Conservation (phyloP, 2,113 vertebrate genomes). For the Tinamus guttatus region DNA sequence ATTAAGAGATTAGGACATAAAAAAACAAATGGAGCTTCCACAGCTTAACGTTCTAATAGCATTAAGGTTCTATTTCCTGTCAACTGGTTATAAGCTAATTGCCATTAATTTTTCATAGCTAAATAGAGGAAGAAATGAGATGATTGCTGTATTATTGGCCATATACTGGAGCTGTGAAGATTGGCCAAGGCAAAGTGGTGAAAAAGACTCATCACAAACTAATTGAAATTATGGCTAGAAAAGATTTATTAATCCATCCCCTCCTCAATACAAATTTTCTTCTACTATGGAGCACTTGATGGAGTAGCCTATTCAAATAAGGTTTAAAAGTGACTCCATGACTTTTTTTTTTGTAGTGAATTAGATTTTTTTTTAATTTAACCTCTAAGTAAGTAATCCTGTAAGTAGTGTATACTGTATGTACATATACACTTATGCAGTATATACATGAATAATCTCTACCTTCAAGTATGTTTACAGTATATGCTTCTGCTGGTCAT, state of each 20-base stretch:
- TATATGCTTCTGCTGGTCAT: neutral
- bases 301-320: neutral
- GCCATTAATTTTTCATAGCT: slow-evolving; percentile 66
- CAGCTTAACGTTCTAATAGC: slow-evolving; percentile 28
- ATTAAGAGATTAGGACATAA: slow-evolving; percentile 62
- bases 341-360: neutral
- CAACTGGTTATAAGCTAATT: slow-evolving; percentile 70
- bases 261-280: neutral
- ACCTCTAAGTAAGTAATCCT: neutral
- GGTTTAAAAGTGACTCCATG: neutral
- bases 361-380: neutral
- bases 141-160: neutral
- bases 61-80: slow-evolving; percentile 53
- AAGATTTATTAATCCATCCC: neutral
- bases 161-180: neutral
- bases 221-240: neutral
- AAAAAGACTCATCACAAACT: neutral
- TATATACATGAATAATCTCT: neutral
- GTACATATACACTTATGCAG: neutral
- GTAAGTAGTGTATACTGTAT: neutral
- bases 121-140: slow-evolving; percentile 43
- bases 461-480: neutral
- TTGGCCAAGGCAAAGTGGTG: neutral
- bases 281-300: neutral
- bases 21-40: neutral